Percentiles rank a stretch among this genome's conserved stretches.
Conservation (phyloP, 2,888 invertebrate genomes). For the Globia sparganii region DNA sequence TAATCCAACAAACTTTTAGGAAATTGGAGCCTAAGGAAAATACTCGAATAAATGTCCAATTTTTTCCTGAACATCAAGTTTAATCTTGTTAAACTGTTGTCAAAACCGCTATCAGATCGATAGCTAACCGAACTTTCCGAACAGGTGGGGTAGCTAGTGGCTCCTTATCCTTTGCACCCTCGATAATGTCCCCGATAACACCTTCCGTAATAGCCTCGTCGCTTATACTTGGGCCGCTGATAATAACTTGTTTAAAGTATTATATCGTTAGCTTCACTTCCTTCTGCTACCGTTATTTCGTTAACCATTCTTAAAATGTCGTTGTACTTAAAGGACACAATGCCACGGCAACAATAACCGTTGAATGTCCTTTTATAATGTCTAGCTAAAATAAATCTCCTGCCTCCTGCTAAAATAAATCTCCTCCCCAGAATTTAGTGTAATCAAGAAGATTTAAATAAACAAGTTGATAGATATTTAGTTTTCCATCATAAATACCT, state of each 20-base stretch:
- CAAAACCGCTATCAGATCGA: slow-evolving; percentile 65
- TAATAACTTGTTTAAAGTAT: slow-evolving; percentile 69
- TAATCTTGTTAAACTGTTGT: slow-evolving; percentile 64
- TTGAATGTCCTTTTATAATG: slow-evolving; percentile 51
- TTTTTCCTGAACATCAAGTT: slow-evolving; percentile 46
- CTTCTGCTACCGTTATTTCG: slow-evolving; percentile 61
- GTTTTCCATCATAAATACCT: slow-evolving; percentile 2
- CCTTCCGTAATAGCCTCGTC: slow-evolving; percentile 71
- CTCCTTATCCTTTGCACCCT: slow-evolving; percentile 65
- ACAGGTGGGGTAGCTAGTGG: slow-evolving; percentile 66
- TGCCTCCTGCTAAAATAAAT: slow-evolving; percentile 38
- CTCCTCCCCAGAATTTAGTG: slow-evolving; percentile 12
- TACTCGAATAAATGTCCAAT: slow-evolving; percentile 27
- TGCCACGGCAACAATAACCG: slow-evolving; percentile 42
- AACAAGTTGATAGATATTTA: slow-evolving; percentile 12
- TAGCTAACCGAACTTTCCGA: slow-evolving; percentile 66
- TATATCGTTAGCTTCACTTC: slow-evolving; percentile 61
- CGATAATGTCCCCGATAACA: slow-evolving; percentile 71
- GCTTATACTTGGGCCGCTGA: slow-evolving; percentile 69
- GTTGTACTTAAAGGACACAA: slow-evolving; percentile 56
- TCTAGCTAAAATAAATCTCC: slow-evolving; percentile 38
- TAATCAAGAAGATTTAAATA: slow-evolving; percentile 20
- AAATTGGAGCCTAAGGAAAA: slow-evolving; percentile 48
- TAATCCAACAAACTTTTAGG: slow-evolving; percentile 36
- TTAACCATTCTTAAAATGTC: slow-evolving; percentile 59